These are phyloP conservation scores for Oenanthe oenanthe DNA, from an alignment of 2,113 vertebrate genomes.

Conservation along the genomic window DNA sequence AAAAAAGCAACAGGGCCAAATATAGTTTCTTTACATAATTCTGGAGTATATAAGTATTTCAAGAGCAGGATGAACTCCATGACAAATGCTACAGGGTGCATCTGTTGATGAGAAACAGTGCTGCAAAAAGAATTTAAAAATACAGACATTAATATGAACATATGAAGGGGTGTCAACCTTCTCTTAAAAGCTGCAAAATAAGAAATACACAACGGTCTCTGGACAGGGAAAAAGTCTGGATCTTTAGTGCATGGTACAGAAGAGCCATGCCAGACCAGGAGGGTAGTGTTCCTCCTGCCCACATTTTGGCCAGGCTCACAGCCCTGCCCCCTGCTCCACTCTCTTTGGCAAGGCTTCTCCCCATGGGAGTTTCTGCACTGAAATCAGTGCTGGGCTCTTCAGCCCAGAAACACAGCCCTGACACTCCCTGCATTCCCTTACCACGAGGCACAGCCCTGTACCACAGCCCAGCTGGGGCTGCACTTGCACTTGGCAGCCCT, in stretches of 20 bases:
- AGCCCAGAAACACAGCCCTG: neutral
- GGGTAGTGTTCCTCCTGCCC: neutral
- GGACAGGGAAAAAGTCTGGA: neutral
- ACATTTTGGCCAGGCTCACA: neutral
- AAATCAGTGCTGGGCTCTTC: neutral
- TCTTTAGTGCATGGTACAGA: accelerated
- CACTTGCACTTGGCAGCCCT: neutral
- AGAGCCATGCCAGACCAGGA: neutral
- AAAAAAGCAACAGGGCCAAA: neutral
- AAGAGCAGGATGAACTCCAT: neutral
- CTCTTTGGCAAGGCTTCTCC: neutral
- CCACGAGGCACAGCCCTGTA: too few relatives aligned
- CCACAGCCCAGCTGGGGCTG: accelerated
- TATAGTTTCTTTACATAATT: neutral
- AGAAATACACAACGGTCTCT: neutral
- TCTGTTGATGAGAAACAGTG: neutral
- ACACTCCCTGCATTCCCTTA: neutral
- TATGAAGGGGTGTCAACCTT: neutral
- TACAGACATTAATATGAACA: neutral
- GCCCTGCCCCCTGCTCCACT: neutral
- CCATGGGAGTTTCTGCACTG: accelerated
- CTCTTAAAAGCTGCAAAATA: neutral
- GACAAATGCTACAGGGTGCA: neutral
- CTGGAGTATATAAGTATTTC: neutral
- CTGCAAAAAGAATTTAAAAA: neutral